Percentiles rank a stretch among this genome's conserved stretches.
These are phyloP conservation scores for Diplogasteroides magnus DNA, from an alignment of 1,140 invertebrate species.

Conservation along the genomic window DNA sequence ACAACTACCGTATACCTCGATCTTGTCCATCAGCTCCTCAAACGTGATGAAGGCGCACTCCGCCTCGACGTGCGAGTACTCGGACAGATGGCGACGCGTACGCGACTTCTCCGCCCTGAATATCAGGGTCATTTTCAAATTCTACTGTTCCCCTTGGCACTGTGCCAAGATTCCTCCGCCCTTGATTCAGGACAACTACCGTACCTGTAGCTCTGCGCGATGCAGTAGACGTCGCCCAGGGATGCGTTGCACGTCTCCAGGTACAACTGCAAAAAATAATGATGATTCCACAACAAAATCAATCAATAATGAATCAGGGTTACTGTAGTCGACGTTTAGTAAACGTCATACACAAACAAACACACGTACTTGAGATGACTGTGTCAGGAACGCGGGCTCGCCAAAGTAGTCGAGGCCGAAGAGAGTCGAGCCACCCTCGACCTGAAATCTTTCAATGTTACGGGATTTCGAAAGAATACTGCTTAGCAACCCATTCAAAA, in stretches of 20 bases:
- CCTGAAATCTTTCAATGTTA: conserved; percentile 63
- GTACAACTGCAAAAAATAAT: no score
- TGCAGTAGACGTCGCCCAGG: conserved; percentile 91
- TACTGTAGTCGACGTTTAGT: no score
- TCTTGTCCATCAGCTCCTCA: conserved; percentile 76
- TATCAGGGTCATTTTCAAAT: background rate
- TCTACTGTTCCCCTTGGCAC: background rate
- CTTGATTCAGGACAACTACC: background rate
- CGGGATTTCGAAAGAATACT: conserved; percentile 8
- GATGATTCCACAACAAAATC: no score
- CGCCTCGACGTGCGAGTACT: conserved; percentile 94
- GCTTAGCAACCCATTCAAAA: conserved; percentile 3
- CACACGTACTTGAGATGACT: no score
- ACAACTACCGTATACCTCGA: no score
- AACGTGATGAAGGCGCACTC: conserved; percentile 93
- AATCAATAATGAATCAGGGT: no score
- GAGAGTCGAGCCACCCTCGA: conserved; percentile 94
- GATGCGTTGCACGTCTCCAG: conserved; percentile 89
- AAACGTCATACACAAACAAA: no score
- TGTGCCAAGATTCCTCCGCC: background rate
- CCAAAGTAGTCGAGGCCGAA: conserved; percentile 93
- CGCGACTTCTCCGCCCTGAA: conserved; percentile 85
- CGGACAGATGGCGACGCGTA: conserved; percentile 89
- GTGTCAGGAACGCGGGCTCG: conserved; percentile 83
- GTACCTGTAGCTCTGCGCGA: conserved; percentile 80